These are phyloP conservation scores for Limnodromus scolopaceus DNA, from an alignment of 2,797 vertebrate genomes.

Conservation along the genomic window DNA sequence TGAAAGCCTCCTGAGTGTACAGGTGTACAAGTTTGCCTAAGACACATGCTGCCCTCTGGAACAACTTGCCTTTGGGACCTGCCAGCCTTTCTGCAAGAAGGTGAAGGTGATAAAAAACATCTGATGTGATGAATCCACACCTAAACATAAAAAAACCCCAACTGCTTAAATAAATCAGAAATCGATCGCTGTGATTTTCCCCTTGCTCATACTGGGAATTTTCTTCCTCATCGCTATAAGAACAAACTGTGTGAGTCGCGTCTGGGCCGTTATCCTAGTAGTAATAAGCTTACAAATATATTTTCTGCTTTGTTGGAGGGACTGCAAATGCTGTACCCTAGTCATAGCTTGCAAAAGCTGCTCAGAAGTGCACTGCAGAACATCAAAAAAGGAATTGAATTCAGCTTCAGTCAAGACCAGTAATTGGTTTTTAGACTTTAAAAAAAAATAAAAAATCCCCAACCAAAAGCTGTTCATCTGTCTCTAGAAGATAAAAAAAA, in stretches of 20 bases:
- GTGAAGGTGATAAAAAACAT: neutral
- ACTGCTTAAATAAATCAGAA: neutral
- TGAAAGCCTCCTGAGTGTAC: neutral
- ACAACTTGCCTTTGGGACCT: neutral
- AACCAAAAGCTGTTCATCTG: conserved; percentile 60
- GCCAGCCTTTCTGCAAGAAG: neutral
- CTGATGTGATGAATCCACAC: neutral
- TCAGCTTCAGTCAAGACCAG: conserved; percentile 68
- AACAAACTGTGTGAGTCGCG: neutral
- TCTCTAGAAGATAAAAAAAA: conserved; percentile 49
- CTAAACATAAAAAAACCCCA: neutral
- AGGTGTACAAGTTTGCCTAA: neutral
- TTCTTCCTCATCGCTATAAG: neutral
- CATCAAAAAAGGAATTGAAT: conserved; percentile 76
- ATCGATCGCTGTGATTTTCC: neutral
- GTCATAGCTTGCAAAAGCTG: conserved; percentile 53
- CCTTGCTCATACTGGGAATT: conserved; percentile 35
- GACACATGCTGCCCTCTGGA: neutral
- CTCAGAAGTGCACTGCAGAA: conserved; percentile 52
- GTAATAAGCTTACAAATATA: conserved; percentile 29
- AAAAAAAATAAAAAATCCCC: conserved; percentile 68
- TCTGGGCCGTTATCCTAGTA: neutral
- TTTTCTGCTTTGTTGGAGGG: conserved; percentile 38
- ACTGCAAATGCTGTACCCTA: conserved; percentile 2
- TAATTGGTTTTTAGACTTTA: conserved; percentile 76